These are phyloP conservation scores for Oceanodroma tethys DNA, from an alignment of 2,113 vertebrate species.

Conservation along the genomic window DNA sequence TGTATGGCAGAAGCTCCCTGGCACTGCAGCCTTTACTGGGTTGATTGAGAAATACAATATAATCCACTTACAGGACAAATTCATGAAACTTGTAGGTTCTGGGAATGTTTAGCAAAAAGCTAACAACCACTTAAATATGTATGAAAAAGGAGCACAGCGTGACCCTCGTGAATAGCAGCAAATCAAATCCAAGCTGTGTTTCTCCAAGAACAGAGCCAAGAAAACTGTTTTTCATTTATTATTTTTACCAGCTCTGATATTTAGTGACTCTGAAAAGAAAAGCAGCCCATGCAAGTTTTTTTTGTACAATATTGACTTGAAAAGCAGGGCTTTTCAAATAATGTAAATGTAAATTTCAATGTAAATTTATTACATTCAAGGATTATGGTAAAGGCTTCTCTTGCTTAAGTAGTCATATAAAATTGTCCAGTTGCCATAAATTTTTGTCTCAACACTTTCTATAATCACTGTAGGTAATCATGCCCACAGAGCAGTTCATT, in stretches of 20 bases:
- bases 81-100: slow-evolving; percentile 28
- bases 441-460: background rate
- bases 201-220: background rate
- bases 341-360: no score
- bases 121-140: slow-evolving; percentile 39
- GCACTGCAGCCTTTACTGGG: background rate
- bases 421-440: background rate
- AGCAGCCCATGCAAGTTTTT: background rate
- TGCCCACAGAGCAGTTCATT: background rate
- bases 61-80: slow-evolving; percentile 12
- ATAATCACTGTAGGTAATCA: background rate
- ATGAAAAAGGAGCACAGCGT: slow-evolving; percentile 26
- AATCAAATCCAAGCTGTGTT: slow-evolving; percentile 20
- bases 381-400: background rate
- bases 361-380: background rate
- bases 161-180: slow-evolving; percentile 36
- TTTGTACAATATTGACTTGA: background rate
- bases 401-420: background rate
- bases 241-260: background rate
- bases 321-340: no score
- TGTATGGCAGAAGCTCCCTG: background rate
- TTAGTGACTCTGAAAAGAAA: background rate
- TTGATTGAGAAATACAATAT: background rate
- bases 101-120: slow-evolving; percentile 19
- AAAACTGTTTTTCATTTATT: background rate